A percentile compares a stretch with the other conserved stretches of the same genome.
phyloP scores from a whole-genome alignment of 1,140 invertebrate genomes.

The Pseudachorutes palmiensis region DNA sequence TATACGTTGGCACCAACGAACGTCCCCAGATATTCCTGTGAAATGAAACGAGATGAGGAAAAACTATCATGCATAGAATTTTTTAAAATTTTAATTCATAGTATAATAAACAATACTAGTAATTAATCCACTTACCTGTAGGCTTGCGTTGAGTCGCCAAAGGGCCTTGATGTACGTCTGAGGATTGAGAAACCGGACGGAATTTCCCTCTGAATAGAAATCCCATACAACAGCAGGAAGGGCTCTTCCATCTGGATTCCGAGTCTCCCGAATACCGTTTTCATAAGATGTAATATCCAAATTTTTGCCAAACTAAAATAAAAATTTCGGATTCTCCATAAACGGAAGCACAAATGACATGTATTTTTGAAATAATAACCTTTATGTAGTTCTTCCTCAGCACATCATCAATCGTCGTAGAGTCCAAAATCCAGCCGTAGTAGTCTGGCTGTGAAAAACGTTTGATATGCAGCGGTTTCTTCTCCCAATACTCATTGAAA shows the following conservation, averaged over 20 bases:
- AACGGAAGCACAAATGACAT: no score
- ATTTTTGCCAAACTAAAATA: constrained; percentile 77
- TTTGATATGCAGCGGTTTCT: constrained; percentile 63
- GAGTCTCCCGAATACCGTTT: constrained; percentile 69
- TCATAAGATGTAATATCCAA: constrained; percentile 81
- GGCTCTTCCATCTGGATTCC: constrained; percentile 67
- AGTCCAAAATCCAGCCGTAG: constrained; percentile 65
- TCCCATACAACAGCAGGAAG: constrained; percentile 76
- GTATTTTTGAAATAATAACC: no score
- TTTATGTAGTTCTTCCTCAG: constrained; percentile 57
- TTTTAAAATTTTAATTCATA: no score
- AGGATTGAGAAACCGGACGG: constrained; percentile 85
- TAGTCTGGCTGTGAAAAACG: constrained; percentile 55
- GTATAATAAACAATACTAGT: no score
- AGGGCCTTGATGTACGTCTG: constrained; percentile 67
- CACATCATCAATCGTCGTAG: constrained; percentile 65
- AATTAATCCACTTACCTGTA: no score
- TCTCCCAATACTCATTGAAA: constrained; percentile 67
- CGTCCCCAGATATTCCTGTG: constrained; percentile 75
- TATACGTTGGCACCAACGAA: constrained; percentile 93
- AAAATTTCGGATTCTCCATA: no score
- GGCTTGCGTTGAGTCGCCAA: constrained; percentile 55
- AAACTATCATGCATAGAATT: no score
- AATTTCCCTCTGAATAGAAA: constrained; percentile 81
- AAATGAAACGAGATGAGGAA: neutral